Percentiles rank a stretch among this genome's conserved stretches.
These are phyloP conservation scores for Pheosia gnoma DNA, from an alignment of 2,888 invertebrate genomes.

Conservation along the genomic window DNA sequence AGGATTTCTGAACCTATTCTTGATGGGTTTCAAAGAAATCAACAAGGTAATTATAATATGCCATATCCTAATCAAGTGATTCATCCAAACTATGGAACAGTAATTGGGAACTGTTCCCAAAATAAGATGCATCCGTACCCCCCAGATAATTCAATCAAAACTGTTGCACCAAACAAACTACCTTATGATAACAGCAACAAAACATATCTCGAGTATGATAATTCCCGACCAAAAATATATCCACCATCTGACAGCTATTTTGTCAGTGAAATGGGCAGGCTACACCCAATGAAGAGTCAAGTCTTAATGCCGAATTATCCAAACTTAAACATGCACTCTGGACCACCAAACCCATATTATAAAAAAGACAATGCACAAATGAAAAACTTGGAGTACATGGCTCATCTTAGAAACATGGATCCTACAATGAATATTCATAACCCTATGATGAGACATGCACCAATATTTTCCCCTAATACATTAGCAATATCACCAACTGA, in stretches of 20 bases:
- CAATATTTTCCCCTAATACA: constrained; percentile 73
- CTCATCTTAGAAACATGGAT: constrained; percentile 64
- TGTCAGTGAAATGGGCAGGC: constrained; percentile 63
- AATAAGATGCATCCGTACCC: constrained; percentile 66
- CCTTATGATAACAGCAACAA: constrained; percentile 65
- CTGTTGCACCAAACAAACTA: constrained; percentile 60
- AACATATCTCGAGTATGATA: constrained; percentile 69
- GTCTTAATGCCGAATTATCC: constrained; percentile 62
- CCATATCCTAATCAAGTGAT: constrained; percentile 66
- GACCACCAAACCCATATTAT: constrained; percentile 63
- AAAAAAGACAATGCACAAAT: constrained; percentile 62
- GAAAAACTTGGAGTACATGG: constrained; percentile 67
- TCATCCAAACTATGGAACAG: constrained; percentile 64
- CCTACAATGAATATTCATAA: constrained; percentile 57
- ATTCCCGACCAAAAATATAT: constrained; percentile 58
- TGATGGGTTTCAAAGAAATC: constrained; percentile 71
- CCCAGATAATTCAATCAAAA: constrained; percentile 57
- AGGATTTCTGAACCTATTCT: constrained; percentile 62
- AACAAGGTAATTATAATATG: constrained; percentile 61
- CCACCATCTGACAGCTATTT: constrained; percentile 61
- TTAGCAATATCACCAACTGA: constrained; percentile 77
- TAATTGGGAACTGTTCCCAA: constrained; percentile 62
- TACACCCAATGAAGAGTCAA: constrained; percentile 61
- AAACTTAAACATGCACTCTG: constrained; percentile 58
- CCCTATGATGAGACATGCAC: constrained; percentile 59